Evolutionary conservation across 1,140 invertebrate species (phyloP).

Genomic region (Drosophila teissieri): DNA sequence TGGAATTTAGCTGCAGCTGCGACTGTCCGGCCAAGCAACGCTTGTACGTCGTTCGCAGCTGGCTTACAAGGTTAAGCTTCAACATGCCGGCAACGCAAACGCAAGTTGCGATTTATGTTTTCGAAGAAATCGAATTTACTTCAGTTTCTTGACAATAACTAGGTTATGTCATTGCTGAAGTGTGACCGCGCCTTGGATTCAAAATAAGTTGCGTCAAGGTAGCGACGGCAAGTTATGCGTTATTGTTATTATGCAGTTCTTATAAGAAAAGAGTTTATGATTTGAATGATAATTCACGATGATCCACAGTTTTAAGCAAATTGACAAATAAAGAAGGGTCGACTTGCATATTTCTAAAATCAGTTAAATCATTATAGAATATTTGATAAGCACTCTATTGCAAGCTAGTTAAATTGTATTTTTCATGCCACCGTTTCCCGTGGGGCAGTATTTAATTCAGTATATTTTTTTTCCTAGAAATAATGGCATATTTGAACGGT

Average conservation of each 20-base stretch:
- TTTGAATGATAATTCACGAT: too few relatives aligned
- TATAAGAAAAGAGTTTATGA: too few relatives aligned
- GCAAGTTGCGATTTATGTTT: constrained; percentile 8
- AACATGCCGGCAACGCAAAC: constrained; percentile 13
- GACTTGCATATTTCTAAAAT: not conserved
- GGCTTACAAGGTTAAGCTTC: constrained; percentile 13
- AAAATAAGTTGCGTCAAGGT: not conserved
- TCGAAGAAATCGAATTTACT: constrained; percentile 2
- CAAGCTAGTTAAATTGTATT: not conserved
- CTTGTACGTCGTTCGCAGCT: constrained; percentile 14
- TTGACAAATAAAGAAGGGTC: too few relatives aligned
- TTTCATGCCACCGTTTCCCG: not conserved
- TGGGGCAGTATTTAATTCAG: not conserved
- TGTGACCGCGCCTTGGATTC: not conserved
- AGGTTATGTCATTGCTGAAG: constrained; percentile 15
- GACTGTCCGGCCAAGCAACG: constrained; percentile 36
- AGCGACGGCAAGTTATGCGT: not conserved
- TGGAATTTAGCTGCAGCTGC: constrained; percentile 1
- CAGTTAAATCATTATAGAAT: not conserved
- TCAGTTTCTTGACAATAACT: not conserved
- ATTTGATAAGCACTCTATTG: too few relatives aligned
- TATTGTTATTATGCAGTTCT: too few relatives aligned
- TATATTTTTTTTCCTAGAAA: not conserved
- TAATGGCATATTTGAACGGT: constrained; percentile 3
- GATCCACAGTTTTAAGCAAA: too few relatives aligned